Evolutionary conservation across 2,888 invertebrate genomes (phyloP).

Genomic region (Cephus sareptanus): DNA sequence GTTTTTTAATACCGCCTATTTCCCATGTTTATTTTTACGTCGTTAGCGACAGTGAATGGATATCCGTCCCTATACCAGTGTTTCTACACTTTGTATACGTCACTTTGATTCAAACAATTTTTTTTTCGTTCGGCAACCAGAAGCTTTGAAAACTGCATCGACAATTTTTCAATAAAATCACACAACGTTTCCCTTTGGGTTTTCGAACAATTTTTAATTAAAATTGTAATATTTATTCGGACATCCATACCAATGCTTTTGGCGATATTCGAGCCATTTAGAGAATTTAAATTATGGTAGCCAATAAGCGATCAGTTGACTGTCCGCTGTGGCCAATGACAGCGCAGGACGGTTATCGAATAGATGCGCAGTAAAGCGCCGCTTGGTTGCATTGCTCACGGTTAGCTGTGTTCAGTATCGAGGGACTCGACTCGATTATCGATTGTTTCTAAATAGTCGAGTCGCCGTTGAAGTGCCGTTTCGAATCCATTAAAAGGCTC

Average conservation of each 20-base stretch:
- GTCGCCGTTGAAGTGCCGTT: slow-evolving; percentile 28
- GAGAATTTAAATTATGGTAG: neutral
- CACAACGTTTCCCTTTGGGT: neutral
- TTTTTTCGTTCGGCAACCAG: neutral
- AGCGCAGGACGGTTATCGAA: neutral
- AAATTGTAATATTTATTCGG: neutral
- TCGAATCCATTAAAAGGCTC: slow-evolving; percentile 47
- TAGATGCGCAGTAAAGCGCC: neutral
- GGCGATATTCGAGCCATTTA: neutral
- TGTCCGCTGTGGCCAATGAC: neutral
- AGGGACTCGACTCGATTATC: neutral
- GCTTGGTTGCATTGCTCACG: neutral
- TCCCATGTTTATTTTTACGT: neutral
- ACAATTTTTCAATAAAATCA: neutral
- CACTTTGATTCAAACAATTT: neutral
- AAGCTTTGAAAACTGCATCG: neutral
- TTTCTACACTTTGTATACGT: neutral
- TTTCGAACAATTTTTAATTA: neutral
- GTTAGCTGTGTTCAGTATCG: neutral
- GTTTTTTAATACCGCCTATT: neutral
- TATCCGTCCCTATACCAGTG: neutral
- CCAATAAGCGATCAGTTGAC: neutral
- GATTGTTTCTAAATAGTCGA: slow-evolving; percentile 21
- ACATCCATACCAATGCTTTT: neutral
- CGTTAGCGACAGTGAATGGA: neutral